phyloP scores from a whole-genome alignment of 2,888 invertebrate species.

The Halocaridina rubra region DNA sequence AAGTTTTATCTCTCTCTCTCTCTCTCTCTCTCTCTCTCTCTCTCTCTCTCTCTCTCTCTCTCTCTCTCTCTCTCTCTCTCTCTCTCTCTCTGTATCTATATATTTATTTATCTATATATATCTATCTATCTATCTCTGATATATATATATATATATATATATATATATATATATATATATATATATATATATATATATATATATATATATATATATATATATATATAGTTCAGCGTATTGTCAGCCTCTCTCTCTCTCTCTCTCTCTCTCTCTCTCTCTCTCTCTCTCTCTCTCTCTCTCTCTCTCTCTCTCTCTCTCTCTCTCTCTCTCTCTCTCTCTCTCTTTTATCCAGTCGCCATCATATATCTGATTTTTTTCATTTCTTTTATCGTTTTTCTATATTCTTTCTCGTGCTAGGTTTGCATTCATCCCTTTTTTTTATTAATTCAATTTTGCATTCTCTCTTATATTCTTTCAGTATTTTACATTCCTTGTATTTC shows the following conservation, averaged over 20 bases:
- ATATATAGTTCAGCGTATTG: background rate
- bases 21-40: background rate
- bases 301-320: background rate
- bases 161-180: no score
- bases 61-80: background rate
- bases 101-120: background rate
- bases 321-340: background rate
- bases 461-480: no score
- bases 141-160: no score
- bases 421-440: no score
- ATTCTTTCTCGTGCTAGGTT: no score
- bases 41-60: background rate
- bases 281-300: background rate
- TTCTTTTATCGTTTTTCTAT: no score
- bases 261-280: background rate
- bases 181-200: no score
- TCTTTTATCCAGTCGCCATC: background rate
- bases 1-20: background rate
- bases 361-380: no score
- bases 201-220: no score
- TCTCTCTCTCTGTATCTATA: background rate
- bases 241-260: background rate
- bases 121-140: no score
- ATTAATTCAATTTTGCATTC: no score
- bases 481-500: no score